Evolutionary conservation across 2,888 invertebrate genomes (phyloP).

Genomic region (Seira musarum): DNA sequence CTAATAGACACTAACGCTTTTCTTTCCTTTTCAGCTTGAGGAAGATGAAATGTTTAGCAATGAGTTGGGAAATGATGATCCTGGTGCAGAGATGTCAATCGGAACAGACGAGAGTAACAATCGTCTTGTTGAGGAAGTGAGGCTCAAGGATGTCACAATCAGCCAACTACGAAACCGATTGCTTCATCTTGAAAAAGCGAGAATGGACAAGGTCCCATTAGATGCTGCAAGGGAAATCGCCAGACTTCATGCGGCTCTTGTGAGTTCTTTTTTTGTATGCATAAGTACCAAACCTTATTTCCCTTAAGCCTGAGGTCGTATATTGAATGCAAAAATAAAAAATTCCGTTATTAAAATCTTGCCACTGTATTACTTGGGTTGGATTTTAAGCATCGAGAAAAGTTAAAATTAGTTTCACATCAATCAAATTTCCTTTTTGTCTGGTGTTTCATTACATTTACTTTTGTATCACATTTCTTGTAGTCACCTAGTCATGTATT

Average conservation of each 20-base stretch:
- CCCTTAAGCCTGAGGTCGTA: too few species aligned
- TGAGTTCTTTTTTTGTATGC: constrained; percentile 63
- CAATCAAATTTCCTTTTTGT: too few species aligned
- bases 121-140: constrained; percentile 66
- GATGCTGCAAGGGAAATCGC: constrained; percentile 70
- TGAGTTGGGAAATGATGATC: constrained; percentile 56
- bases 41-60: constrained; percentile 67
- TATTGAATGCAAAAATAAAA: too few species aligned
- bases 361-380: too few species aligned
- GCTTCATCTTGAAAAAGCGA: constrained; percentile 70
- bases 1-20: too few species aligned
- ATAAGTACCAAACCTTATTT: too few species aligned
- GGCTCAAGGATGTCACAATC: constrained; percentile 70
- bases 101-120: constrained; percentile 63
- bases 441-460: too few species aligned
- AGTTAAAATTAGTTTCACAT: too few species aligned
- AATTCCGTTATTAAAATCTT: too few species aligned
- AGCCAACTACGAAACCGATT: constrained; percentile 70
- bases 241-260: constrained; percentile 69
- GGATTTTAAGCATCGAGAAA: too few species aligned
- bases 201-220: constrained; percentile 70
- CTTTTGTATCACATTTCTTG: too few species aligned
- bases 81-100: constrained; percentile 62
- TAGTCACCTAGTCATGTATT: too few species aligned
- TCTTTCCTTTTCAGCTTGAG: constrained; percentile 53